Conservation (phyloP, 2,888 invertebrate species). For the Neoscelio sp. region DNA sequence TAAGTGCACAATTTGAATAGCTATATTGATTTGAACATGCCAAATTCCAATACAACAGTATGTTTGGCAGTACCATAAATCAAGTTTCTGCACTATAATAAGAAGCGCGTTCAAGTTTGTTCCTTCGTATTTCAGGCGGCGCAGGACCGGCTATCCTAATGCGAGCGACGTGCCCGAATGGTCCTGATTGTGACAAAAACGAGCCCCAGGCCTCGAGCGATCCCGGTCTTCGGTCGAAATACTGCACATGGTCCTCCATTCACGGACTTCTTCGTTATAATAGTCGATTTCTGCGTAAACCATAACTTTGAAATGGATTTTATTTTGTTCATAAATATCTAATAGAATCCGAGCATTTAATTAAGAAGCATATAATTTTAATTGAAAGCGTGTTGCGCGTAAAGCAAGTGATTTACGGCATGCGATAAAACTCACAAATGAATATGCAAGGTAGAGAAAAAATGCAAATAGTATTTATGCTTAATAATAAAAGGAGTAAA, state of each 20-base stretch:
- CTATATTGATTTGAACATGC: neutral
- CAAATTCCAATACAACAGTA: neutral
- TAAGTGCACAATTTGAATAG: too few species aligned
- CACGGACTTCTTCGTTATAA: neutral
- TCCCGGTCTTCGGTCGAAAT: too few species aligned
- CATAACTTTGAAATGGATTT: too few species aligned
- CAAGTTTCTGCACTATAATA: constrained; percentile 7
- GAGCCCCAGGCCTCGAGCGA: neutral
- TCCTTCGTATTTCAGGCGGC: constrained; percentile 66
- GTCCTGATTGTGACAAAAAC: constrained; percentile 70
- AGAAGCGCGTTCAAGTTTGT: too few species aligned
- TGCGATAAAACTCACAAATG: neutral
- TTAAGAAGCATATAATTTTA: neutral
- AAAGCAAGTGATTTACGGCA: too few species aligned
- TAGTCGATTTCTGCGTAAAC: too few species aligned
- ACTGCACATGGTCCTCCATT: constrained; percentile 58
- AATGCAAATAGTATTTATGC: neutral
- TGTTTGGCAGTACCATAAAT: constrained; percentile 16
- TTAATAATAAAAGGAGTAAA: constrained; percentile 13
- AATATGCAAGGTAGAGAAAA: constrained; percentile 1
- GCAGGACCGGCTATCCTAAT: constrained; percentile 60
- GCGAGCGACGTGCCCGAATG: constrained; percentile 68
- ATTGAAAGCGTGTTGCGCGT: neutral
- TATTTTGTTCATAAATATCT: too few species aligned
- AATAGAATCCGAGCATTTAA: too few species aligned